These are phyloP conservation scores for Hyaena hyaena DNA, from an alignment of 2,113 vertebrate species.

Conservation along the genomic window DNA sequence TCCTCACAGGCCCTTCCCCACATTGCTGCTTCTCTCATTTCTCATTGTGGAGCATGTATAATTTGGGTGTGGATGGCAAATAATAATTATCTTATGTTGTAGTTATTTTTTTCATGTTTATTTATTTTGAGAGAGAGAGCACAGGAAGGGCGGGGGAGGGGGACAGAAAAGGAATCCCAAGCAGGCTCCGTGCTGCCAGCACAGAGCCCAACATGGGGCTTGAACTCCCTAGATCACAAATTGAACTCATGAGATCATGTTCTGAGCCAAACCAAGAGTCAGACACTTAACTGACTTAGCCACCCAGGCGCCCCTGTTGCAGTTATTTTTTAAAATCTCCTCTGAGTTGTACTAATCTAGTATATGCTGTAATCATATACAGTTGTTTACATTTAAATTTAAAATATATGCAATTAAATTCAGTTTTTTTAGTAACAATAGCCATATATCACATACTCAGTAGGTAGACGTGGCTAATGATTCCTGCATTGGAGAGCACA, in stretches of 20 bases:
- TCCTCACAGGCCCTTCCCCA: background rate
- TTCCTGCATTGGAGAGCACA: background rate
- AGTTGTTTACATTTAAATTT: background rate
- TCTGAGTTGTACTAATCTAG: background rate
- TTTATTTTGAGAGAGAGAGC: no score
- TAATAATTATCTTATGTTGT: background rate
- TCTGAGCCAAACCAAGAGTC: no score
- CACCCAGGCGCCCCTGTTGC: background rate
- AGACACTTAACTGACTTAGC: no score
- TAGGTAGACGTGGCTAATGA: background rate
- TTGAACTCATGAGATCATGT: no score
- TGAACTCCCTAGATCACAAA: no score
- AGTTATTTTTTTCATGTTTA: no score
- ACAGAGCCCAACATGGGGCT: no score
- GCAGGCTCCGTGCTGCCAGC: no score
- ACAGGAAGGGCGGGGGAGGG: no score
- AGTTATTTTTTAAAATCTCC: background rate
- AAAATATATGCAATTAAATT: slow-evolving; percentile 13
- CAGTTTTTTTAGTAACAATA: background rate
- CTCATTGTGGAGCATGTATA: background rate
- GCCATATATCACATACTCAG: background rate
- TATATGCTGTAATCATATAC: background rate
- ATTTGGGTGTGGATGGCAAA: background rate
- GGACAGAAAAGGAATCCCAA: no score
- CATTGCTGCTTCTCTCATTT: background rate